Percentiles rank a stretch among this genome's conserved stretches.
These are phyloP conservation scores for Rhinatrema bivittatum DNA, from an alignment of 2,797 vertebrate genomes.

Conservation along the genomic window DNA sequence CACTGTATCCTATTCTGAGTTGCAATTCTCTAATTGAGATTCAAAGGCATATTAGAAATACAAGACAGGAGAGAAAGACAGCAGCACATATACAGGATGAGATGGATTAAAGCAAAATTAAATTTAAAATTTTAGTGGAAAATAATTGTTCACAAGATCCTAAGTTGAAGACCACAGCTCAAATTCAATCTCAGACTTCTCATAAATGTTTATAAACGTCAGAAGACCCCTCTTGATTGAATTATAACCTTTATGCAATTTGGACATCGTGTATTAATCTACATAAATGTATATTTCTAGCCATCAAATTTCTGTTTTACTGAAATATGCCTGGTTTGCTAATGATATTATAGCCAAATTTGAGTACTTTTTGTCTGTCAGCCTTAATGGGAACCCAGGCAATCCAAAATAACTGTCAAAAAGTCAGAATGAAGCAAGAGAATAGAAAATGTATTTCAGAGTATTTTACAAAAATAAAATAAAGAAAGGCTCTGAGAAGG, in stretches of 20 bases:
- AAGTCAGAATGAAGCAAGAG: background rate
- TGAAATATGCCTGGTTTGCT: constrained; percentile 33
- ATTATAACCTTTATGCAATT: constrained; percentile 46
- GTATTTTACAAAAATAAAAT: too few relatives aligned
- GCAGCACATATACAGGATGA: constrained; percentile 27
- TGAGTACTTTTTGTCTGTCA: constrained; percentile 22
- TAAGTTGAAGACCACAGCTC: constrained; percentile 42
- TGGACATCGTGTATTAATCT: constrained; percentile 42
- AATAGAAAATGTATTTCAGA: too few relatives aligned
- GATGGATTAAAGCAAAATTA: constrained; percentile 50
- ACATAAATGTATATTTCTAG: constrained; percentile 49
- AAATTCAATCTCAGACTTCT: constrained; percentile 49
- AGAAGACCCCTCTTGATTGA: constrained; percentile 41
- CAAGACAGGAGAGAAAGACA: constrained; percentile 29
- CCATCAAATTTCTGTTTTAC: constrained; percentile 42
- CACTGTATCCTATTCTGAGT: too few relatives aligned
- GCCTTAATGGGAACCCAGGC: constrained; percentile 26
- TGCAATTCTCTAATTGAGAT: too few relatives aligned
- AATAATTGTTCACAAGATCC: constrained; percentile 43
- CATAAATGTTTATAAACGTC: constrained; percentile 51
- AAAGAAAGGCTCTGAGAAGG: too few relatives aligned
- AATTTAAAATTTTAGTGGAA: constrained; percentile 47
- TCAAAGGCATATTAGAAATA: too few relatives aligned
- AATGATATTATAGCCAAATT: constrained; percentile 6
- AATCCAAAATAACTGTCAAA: too few relatives aligned